Base-by-base conservation (phyloP, 2,113 vertebrate species). In the Copsychus sechellarum region DNA sequence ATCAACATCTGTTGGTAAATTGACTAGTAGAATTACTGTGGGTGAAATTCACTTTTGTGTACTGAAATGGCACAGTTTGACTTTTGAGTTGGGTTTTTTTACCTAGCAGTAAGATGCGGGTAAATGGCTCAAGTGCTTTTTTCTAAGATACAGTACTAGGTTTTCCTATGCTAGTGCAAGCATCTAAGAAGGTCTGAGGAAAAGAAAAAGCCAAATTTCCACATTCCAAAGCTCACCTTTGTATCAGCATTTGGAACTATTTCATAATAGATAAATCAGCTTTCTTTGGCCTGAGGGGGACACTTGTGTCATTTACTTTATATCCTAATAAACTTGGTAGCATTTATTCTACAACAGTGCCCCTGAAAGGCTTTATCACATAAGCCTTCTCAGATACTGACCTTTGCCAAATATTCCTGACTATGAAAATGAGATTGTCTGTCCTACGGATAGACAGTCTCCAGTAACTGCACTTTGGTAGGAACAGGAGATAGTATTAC, bases 1-100 rank as follows among this genome's bases (percentile, higher is more conserved):
- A 96, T 92, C 71, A 94, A 56, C 88, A 93, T 94, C 81, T 97
- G 92, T 92, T 94, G 56, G 60, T 95, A 95, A 97, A 95, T 87
- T 95, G 90, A 64, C 66, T 85, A 70, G 50, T 73, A 60, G 45
- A 78, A 70, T 67, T 95, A 60, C 76, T 74, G 67, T 14, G 38
- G 12, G 26, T 90, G 24, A 88, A 95, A 90, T 81, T 81, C 34
- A 24, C 42, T 86, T 86, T 66, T 81, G 47, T 93, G 34, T 57
- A 33, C 62, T 87, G 81, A 82, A 92, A 57, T 69, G n/a, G 50
- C 34, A 67, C 65, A 80, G 43, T 76, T 64, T 25, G 14, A 19
- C 56, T 84, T 61, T 62, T 86, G n/a, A 92, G 20, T 23, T 65
- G 45, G 33, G 10, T 82, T 77, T n/a, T 85, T 76, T 67, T 72